Evolutionary conservation across 2,888 invertebrate species (phyloP).

Genomic region (Polydesmus complanatus): DNA sequence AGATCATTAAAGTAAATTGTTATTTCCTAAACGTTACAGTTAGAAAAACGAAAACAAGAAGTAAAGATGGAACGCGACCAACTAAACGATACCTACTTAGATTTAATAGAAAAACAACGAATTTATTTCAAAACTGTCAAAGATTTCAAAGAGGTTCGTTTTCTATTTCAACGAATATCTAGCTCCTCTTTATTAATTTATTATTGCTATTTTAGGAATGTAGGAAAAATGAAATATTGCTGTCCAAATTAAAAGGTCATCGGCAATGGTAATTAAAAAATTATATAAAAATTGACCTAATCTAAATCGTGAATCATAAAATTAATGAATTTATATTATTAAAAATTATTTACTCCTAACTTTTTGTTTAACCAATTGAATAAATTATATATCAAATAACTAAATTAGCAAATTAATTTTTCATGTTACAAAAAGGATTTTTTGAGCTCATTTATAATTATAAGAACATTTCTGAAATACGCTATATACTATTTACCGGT

Average conservation of each 20-base stretch:
- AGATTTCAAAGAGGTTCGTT: slow-evolving; percentile 48
- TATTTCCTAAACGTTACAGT: slow-evolving; percentile 26
- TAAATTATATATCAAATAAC: no score
- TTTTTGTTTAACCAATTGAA: no score
- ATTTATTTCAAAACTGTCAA: slow-evolving; percentile 61
- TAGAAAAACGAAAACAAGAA: slow-evolving; percentile 45
- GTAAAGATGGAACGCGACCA: slow-evolving; percentile 53
- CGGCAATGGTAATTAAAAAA: slow-evolving; percentile 12
- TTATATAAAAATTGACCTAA: no score
- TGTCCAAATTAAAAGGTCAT: slow-evolving; percentile 25
- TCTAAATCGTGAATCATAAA: no score
- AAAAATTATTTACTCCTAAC: no score
- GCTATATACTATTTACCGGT: no score
- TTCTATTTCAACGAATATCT: neutral
- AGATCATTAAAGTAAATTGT: no score
- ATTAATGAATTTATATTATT: no score
- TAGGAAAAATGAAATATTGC: slow-evolving; percentile 50
- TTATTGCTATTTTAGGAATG: slow-evolving; percentile 39
- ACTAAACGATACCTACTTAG: slow-evolving; percentile 41
- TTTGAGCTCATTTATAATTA: no score
- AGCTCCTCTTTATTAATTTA: neutral
- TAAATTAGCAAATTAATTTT: no score
- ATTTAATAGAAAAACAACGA: slow-evolving; percentile 51
- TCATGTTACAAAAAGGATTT: no score
- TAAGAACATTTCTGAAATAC: no score